phyloP scores from a whole-genome alignment of 2,888 invertebrate genomes.

The Caenorhabditis becei region DNA sequence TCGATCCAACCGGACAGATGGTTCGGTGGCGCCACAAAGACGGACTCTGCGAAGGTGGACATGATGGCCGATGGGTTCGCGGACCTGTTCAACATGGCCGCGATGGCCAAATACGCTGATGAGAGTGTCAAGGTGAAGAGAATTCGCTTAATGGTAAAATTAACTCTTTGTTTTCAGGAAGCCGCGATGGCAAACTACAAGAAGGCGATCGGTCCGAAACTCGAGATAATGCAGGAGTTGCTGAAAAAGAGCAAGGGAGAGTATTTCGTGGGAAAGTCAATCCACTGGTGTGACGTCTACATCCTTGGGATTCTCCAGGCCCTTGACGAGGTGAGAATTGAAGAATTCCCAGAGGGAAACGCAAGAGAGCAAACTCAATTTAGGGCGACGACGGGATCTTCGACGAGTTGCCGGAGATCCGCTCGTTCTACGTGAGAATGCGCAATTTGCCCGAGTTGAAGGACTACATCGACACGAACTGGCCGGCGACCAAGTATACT shows the following conservation, averaged over 20 bases:
- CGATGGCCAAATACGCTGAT: conserved; percentile 37
- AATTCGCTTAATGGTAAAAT: background rate
- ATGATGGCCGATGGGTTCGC: conserved; percentile 61
- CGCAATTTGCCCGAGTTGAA: conserved; percentile 50
- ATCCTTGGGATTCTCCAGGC: conserved; percentile 45
- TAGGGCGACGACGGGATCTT: conserved; percentile 27
- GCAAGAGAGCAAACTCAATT: conserved; percentile 1
- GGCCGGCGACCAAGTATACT: conserved; percentile 56
- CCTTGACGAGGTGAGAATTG: conserved; percentile 52
- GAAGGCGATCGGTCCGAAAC: conserved; percentile 17
- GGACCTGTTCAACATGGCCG: conserved; percentile 48
- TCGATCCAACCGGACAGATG: conserved; percentile 59
- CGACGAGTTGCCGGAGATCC: conserved; percentile 42
- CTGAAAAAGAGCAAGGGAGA: conserved; percentile 59
- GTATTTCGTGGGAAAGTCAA: conserved; percentile 59
- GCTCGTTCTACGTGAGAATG: conserved; percentile 53
- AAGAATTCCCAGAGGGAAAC: background rate
- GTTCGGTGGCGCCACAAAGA: conserved; percentile 64
- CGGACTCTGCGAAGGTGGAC: conserved; percentile 63
- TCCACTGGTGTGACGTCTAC: conserved; percentile 64
- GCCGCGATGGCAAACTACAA: conserved; percentile 26
- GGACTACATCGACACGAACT: conserved; percentile 54
- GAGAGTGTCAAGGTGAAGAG: conserved; percentile 30
- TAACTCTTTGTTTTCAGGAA: conserved; percentile 18
- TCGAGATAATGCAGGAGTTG: conserved; percentile 46